These are phyloP conservation scores for Ploceus nigricollis DNA, from an alignment of 2,113 vertebrate genomes.

Conservation along the genomic window DNA sequence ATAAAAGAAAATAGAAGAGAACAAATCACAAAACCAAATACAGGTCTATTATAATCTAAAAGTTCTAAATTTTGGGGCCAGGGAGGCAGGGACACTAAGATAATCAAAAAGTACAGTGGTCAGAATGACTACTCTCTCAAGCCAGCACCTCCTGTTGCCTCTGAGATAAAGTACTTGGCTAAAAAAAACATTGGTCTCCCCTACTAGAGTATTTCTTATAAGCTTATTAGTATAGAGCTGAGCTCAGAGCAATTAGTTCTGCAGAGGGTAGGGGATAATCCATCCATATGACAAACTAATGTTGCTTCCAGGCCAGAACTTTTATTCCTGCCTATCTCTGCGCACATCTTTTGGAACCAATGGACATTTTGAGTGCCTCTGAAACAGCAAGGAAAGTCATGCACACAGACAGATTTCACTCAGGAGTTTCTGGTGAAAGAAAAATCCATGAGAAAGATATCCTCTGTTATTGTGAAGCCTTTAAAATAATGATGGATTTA, in stretches of 20 bases:
- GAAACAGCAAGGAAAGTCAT: background rate
- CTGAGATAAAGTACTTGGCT: background rate
- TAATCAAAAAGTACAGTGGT: background rate
- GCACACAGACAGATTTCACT: background rate
- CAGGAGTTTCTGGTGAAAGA: background rate
- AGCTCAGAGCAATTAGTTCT: background rate
- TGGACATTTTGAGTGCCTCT: background rate
- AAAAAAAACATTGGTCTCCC: background rate
- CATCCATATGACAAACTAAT: background rate
- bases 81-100: accelerated
- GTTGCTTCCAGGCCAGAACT: background rate
- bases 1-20: background rate
- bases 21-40: background rate
- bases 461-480: background rate
- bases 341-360: background rate
- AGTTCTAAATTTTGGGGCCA: background rate
- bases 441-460: background rate
- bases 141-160: background rate
- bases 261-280: background rate
- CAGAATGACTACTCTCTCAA: background rate
- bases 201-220: background rate
- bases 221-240: background rate
- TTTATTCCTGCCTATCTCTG: background rate
- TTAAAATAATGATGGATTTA: conserved; percentile 1
- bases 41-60: background rate